Evolutionary conservation across 2,113 vertebrate species (phyloP).

Genomic region (Lamprologus tigripictilis): DNA sequence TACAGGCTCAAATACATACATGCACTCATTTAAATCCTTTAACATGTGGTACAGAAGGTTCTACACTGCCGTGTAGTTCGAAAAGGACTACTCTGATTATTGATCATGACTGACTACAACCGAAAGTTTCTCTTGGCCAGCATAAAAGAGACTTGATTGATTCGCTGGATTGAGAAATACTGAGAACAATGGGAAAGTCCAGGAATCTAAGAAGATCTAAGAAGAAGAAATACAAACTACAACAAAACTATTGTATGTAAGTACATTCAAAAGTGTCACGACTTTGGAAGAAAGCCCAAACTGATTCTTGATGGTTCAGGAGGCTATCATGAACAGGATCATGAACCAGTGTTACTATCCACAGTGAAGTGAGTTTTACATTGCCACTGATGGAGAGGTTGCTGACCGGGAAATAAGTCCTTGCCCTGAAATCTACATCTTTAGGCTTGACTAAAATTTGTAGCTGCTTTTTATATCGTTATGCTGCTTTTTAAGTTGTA

Average conservation of each 20-base stretch:
- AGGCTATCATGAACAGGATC: not conserved
- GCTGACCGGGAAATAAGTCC: not conserved
- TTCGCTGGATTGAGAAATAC: rapidly evolving
- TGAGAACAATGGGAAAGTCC: not conserved
- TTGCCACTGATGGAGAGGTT: not conserved
- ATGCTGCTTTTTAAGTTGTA: not conserved
- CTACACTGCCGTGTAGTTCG: not conserved
- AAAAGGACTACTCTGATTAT: not conserved
- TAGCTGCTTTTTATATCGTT: not conserved
- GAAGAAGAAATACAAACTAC: not conserved
- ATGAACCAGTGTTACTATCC: not conserved
- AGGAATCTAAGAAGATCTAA: not conserved
- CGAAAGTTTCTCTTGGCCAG: not conserved
- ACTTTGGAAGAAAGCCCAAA: not conserved
- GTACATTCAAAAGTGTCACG: not conserved
- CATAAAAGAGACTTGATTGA: not conserved
- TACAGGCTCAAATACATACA: rapidly evolving
- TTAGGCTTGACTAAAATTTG: not conserved
- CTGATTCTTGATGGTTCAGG: not conserved
- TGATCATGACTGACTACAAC: not conserved
- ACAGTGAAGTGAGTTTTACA: not conserved
- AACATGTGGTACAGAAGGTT: not conserved
- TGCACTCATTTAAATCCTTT: not conserved
- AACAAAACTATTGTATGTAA: not conserved
- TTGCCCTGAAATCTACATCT: not conserved